Conservation (phyloP, 2,113 vertebrate genomes). For the Gallinago jamesoni region DNA sequence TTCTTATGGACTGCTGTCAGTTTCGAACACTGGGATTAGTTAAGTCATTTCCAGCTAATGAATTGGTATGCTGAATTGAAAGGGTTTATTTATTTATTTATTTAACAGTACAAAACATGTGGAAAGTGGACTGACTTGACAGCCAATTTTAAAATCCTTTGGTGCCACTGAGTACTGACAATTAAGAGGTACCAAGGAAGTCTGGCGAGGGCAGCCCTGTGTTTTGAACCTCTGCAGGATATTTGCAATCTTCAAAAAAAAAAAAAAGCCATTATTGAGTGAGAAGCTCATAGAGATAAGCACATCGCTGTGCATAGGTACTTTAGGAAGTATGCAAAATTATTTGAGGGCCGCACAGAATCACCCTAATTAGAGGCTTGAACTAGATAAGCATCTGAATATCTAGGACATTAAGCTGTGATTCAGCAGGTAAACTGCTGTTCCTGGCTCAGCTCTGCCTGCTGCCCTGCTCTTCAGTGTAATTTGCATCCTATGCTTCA, state of each 20-base stretch:
- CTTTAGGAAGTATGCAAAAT: conserved; percentile 4
- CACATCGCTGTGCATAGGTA: background rate
- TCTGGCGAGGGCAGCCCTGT: background rate
- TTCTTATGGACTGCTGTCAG: background rate
- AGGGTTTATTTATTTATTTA: background rate
- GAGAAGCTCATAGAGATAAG: background rate
- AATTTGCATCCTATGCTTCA: conserved; percentile 35
- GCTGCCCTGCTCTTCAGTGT: conserved; percentile 16
- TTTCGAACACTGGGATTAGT: background rate
- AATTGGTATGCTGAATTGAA: background rate
- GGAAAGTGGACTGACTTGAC: background rate
- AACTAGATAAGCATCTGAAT: conserved; percentile 51
- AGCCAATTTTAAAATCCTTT: background rate
- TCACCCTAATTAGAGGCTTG: conserved; percentile 56
- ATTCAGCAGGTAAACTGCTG: conserved; percentile 48
- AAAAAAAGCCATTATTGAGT: background rate
- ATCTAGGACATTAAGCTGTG: conserved; percentile 44
- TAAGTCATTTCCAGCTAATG: background rate
- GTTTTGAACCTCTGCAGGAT: background rate
- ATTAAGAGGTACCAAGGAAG: background rate
- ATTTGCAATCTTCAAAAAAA: background rate
- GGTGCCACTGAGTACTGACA: background rate
- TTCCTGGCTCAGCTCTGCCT: conserved; percentile 26
- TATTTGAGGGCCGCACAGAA: background rate
- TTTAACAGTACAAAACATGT: background rate